These are phyloP conservation scores for Danionella cerebrum DNA, from an alignment of 2,113 vertebrate species.

Conservation along the genomic window DNA sequence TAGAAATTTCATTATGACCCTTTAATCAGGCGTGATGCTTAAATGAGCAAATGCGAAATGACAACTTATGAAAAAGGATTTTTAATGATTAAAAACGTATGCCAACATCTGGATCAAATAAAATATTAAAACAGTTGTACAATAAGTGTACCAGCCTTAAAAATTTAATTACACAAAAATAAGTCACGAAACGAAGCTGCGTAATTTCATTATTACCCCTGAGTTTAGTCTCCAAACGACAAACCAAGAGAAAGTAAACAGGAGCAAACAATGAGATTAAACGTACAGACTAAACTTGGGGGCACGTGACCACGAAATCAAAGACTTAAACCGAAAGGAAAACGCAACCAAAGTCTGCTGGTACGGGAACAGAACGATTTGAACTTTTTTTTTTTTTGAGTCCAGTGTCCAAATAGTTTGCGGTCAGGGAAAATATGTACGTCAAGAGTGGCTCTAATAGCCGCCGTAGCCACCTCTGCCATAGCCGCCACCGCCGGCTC, in stretches of 20 bases:
- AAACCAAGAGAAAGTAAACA: not conserved
- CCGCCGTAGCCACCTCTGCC: slow-evolving; percentile 10
- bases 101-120: not conserved
- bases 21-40: too few relatives aligned
- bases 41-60: not conserved
- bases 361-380: not conserved
- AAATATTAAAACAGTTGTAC: not conserved
- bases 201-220: slow-evolving; percentile 11
- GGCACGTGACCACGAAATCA: not conserved
- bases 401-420: slow-evolving; percentile 12
- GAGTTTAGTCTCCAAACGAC: not conserved
- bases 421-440: not conserved
- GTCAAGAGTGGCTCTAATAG: slow-evolving; percentile 22
- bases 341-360: not conserved
- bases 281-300: not conserved
- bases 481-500: slow-evolving; percentile 59
- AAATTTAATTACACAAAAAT: not conserved
- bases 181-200: slow-evolving; percentile 8
- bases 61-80: not conserved
- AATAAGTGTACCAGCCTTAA: not conserved
- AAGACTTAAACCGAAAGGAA: not conserved
- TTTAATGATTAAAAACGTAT: slow-evolving; percentile 12
- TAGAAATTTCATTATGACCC: too few relatives aligned
- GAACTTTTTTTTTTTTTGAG: slow-evolving; percentile 4
- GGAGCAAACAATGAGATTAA: not conserved